Base-by-base conservation (phyloP, 2,113 vertebrate genomes). In the Siphamia tubifer region DNA sequence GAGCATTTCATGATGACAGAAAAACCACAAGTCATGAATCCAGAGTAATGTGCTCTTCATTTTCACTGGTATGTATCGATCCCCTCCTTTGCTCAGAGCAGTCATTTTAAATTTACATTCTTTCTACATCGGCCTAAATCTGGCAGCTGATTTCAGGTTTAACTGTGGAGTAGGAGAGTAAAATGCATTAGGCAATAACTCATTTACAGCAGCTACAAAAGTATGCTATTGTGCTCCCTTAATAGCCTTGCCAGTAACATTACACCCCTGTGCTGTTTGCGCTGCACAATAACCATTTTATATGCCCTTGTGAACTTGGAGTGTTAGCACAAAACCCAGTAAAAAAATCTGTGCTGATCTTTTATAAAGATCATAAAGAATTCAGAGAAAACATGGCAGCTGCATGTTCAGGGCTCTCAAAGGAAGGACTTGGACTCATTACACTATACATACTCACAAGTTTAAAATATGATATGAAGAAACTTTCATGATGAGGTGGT, bases 201-300 rank as follows among this genome's bases (percentile, higher is more conserved):
- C 28, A 55, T 56, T 64, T 38, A 52, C 48, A 43, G 56, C 67
- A 32, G 65, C 56, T 2, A 48, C 63, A 73, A 35, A 82, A 60
- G n/a, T 45, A 51, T 42, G 52, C 36, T 51, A 35, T 65, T 82
- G 44, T 66, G 39, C 44, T 10, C 44, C 40, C 81, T 86, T 87
- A 74, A 65, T 74, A 68, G 67, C 39, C 40, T 43, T 31, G 38
- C 36, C 54, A 34, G 79, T 78, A 34, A 86, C 52, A 24, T 68
- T 76, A 83, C 24, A 77, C 49, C 64, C 47, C 42, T n/a, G 38
- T 52, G 49, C 31, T 17, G 63, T 64, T 56, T 17, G 53, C 54
- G 47, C 44, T 61, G 61, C 67, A 57, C 66, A 74, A 38, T 60
- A 81, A 81, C 43, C 16, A 43, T 73, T 84, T 74, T 73, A 84